Evolutionary conservation across 2,113 vertebrate species (phyloP).

Genomic region (Solea solea): DNA sequence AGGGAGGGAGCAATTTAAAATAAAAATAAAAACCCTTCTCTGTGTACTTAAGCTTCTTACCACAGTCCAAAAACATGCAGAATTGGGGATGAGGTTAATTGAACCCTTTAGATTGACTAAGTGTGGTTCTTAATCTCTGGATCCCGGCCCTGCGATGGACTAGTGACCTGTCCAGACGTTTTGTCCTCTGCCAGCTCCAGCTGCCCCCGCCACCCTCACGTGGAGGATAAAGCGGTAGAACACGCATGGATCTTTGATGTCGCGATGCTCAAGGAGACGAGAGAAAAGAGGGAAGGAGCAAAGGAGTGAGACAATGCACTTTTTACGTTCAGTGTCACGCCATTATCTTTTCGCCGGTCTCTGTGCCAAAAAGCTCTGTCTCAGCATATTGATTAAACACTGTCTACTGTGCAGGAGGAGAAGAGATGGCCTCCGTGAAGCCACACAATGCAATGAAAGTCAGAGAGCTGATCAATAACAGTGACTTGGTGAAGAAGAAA

Average conservation of each 20-base stretch:
- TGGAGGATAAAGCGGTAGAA: too few relatives aligned
- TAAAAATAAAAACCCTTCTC: too few relatives aligned
- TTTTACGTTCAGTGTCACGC: not conserved
- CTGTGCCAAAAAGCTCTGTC: conserved; percentile 6
- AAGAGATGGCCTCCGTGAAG: conserved; percentile 2
- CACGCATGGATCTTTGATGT: not conserved
- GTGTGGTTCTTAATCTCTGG: too few relatives aligned
- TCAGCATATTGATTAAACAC: conserved; percentile 25
- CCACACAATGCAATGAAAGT: not conserved
- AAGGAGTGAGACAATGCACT: conserved; percentile 4
- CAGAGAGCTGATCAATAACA: not conserved
- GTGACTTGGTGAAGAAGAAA: not conserved
- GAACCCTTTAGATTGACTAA: too few relatives aligned
- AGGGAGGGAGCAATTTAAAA: too few relatives aligned
- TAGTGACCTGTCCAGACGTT: too few relatives aligned
- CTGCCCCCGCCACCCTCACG: too few relatives aligned
- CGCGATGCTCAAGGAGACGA: not conserved
- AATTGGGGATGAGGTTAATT: too few relatives aligned
- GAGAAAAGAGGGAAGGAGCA: not conserved
- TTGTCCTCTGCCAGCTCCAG: not conserved
- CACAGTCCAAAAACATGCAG: too few relatives aligned
- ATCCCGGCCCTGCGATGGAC: too few relatives aligned
- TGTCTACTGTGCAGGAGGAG: conserved; percentile 7
- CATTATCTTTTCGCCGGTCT: conserved; percentile 27
- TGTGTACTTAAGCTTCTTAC: too few relatives aligned